Base-by-base conservation (phyloP, 2,888 invertebrate genomes). In the Magallana nippona region DNA sequence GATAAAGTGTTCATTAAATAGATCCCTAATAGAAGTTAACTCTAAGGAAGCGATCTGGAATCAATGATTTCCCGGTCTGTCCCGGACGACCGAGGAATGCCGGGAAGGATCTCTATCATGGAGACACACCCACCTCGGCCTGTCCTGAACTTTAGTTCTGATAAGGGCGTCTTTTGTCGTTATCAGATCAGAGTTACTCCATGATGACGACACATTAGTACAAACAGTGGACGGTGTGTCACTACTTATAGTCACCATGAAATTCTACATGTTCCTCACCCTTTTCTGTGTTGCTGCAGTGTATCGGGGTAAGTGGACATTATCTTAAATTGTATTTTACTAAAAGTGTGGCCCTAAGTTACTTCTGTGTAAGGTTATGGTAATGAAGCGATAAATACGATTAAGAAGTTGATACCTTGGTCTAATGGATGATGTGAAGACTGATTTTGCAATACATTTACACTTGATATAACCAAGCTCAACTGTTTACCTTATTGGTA, bases 121-220 rank as follows among this genome's bases (percentile, higher is more conserved):
- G 63, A 63, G 13, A 63, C 63, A 63, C 63, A 19, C 63, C 71
- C 22, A 27, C 27, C 71, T 13, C 13, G 11, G 22, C 15, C 13
- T 63, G 32, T 71, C 71, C 2, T 22, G 19, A 71, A 71, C 71
- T 71, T 71, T 22, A 32, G 27, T 32, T 71, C 32, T 71, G 71
- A 71, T 71, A 71, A 71, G 71, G 32, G 11, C 32, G 71, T 15
- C 71, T 27, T 71, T 10, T 27, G 71, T 32, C 71, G 63, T 63
- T 63, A 63, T 63, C 63, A 3, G 32, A 63, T 32, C 63, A 22
- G 22, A 22, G 63, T 63, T 22, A 63, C 63, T 63, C 63, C 22
- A 27, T 63, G 8, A 63, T 63, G 63, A 1, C 22, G 27, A 63
- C 27, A 63, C 27, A 63, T 22, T 22, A 63, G 22, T 63, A 63